These are phyloP conservation scores for Tachuris rubrigastra DNA, from an alignment of 2,113 vertebrate species.

Conservation along the genomic window DNA sequence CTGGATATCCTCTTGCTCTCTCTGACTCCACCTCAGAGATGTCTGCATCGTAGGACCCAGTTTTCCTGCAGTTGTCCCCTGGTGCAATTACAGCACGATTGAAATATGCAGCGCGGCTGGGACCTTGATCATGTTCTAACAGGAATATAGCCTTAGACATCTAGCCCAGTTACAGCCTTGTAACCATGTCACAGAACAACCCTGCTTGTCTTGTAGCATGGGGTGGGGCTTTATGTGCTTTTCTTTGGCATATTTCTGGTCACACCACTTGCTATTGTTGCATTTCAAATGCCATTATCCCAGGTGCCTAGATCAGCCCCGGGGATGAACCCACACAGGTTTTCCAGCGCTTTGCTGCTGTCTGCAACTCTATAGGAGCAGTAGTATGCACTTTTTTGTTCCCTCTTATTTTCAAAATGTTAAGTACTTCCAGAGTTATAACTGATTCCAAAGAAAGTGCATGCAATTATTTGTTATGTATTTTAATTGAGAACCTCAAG, in stretches of 20 bases:
- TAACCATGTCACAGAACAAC: not conserved
- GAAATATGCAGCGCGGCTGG: slow-evolving; percentile 35
- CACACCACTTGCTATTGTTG: not conserved
- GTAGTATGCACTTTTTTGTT: not conserved
- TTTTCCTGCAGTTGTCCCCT: slow-evolving; percentile 36
- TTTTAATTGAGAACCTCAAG: not conserved
- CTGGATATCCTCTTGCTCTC: slow-evolving; percentile 15
- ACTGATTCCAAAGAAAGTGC: not conserved
- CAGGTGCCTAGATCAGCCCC: not conserved
- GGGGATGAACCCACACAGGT: not conserved
- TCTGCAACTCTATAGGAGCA: not conserved
- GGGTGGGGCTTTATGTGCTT: not conserved
- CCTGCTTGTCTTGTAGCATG: not conserved
- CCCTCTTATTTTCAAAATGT: not conserved
- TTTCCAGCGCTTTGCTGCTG: not conserved
- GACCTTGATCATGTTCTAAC: slow-evolving; percentile 57
- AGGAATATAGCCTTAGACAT: not conserved
- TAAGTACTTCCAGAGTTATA: not conserved
- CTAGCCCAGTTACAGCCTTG: not conserved
- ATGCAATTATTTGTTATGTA: not conserved
- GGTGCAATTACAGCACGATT: slow-evolving; percentile 36
- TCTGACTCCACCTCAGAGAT: slow-evolving; percentile 6
- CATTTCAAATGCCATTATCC: slow-evolving; percentile 5
- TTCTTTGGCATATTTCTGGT: slow-evolving; percentile 1
- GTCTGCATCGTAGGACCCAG: not conserved